phyloP scores from a whole-genome alignment of 2,113 vertebrate genomes.

The Tragulus kanchil region DNA sequence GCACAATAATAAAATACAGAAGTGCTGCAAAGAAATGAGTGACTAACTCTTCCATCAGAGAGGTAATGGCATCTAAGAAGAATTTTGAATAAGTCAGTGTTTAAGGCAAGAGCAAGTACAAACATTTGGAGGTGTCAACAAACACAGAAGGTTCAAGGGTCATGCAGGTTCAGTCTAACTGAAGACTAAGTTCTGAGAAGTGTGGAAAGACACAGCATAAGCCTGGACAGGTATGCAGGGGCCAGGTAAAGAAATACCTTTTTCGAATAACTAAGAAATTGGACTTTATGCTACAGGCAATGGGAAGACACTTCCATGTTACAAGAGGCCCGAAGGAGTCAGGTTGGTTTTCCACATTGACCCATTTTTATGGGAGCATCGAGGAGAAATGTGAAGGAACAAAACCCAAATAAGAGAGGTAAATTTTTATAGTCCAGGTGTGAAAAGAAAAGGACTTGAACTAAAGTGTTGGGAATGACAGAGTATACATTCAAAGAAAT shows the following conservation, averaged over 20 bases:
- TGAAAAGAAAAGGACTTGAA: neutral
- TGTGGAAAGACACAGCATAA: neutral
- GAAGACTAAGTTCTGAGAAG: neutral
- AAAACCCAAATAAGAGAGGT: neutral
- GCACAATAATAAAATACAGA: neutral
- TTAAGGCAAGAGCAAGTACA: neutral
- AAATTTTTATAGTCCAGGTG: neutral
- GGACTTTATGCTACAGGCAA: neutral
- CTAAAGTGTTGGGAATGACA: neutral
- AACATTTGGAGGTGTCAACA: neutral
- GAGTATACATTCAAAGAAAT: neutral
- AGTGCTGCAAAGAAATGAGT: neutral
- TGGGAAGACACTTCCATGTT: neutral
- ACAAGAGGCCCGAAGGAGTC: neutral
- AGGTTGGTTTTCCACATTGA: neutral
- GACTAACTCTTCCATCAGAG: neutral
- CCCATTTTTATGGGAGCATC: neutral
- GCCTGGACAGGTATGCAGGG: neutral
- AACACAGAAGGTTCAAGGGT: neutral
- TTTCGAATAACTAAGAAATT: neutral
- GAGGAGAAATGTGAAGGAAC: neutral
- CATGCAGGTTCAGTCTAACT: neutral
- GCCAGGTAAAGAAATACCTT: neutral
- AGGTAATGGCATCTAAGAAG: neutral
- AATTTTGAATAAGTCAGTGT: neutral